These are phyloP conservation scores for Antheraea pernyi DNA, from an alignment of 1,140 invertebrate species.

Conservation along the genomic window DNA sequence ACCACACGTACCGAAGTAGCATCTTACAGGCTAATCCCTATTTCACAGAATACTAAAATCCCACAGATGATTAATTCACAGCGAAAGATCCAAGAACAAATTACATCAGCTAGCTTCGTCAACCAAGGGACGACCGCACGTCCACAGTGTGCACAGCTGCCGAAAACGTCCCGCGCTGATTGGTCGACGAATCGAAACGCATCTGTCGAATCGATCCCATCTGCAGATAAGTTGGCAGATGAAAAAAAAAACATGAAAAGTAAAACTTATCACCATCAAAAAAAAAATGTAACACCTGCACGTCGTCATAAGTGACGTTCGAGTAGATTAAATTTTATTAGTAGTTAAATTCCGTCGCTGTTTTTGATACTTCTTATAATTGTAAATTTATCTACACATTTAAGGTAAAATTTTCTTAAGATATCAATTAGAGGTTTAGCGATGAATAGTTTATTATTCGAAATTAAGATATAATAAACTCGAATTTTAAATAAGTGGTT, in stretches of 20 bases:
- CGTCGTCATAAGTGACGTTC: neutral
- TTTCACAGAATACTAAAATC: neutral
- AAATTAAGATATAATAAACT: no score
- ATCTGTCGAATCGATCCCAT: slow-evolving; percentile 44
- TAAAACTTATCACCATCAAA: neutral
- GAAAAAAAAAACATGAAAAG: slow-evolving; percentile 21
- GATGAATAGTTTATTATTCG: no score
- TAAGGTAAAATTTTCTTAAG: no score
- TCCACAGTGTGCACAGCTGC: slow-evolving; percentile 34
- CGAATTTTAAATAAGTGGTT: no score
- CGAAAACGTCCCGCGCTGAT: slow-evolving; percentile 23
- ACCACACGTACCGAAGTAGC: no score
- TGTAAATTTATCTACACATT: no score
- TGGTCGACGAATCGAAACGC: slow-evolving; percentile 25
- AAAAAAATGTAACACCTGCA: neutral
- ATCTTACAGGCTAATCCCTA: neutral
- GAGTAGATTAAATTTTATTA: neutral
- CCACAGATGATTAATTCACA: no score
- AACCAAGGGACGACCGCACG: neutral
- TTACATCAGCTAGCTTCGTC: neutral
- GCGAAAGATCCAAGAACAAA: neutral
- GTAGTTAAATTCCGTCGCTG: no score
- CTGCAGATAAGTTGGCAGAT: slow-evolving; percentile 35
- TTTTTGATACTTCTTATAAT: no score
- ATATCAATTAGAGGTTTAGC: no score